A percentile compares a stretch with the other conserved stretches of the same genome.
These are phyloP conservation scores for Ciconia nigra DNA, from an alignment of 2,797 vertebrate species.

Conservation along the genomic window DNA sequence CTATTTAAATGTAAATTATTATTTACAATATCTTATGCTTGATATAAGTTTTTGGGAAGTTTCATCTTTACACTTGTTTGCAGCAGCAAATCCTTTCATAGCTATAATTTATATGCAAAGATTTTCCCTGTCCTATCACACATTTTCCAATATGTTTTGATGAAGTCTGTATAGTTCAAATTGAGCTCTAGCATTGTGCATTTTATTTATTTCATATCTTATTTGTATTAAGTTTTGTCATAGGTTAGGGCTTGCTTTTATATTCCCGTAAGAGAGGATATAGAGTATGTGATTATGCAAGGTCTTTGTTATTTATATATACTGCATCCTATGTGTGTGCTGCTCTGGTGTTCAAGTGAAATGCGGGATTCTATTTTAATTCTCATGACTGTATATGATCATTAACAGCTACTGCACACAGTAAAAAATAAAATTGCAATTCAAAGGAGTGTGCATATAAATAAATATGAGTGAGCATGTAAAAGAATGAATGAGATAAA, in stretches of 20 bases:
- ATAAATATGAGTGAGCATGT: conserved; percentile 48
- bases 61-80: conserved; percentile 63
- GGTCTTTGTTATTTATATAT: conserved; percentile 72
- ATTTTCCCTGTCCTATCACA: conserved; percentile 63
- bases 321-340: conserved; percentile 47
- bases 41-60: conserved; percentile 56
- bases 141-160: conserved; percentile 65
- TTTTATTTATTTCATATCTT: conserved; percentile 71
- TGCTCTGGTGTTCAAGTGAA: conserved; percentile 30
- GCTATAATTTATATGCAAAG: conserved; percentile 72
- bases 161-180: conserved; percentile 68
- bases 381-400: conserved; percentile 51
- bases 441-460: conserved; percentile 38
- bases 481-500: conserved; percentile 54
- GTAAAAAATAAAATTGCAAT: conserved; percentile 48
- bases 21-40: conserved; percentile 59
- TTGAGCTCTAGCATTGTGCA: conserved; percentile 56
- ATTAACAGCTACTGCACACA: conserved; percentile 57
- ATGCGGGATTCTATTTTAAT: conserved; percentile 63
- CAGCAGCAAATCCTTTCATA: conserved; percentile 67
- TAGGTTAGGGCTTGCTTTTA: conserved; percentile 65
- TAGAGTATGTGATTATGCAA: conserved; percentile 62
- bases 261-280: conserved; percentile 61
- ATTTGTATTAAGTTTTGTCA: conserved; percentile 67
- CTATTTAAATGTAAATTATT: conserved; percentile 71